Evolutionary conservation across 2,797 vertebrate genomes (phyloP), one percentile per base, ranked within the genome.

Genomic region (Galagoides demidoff): DNA sequence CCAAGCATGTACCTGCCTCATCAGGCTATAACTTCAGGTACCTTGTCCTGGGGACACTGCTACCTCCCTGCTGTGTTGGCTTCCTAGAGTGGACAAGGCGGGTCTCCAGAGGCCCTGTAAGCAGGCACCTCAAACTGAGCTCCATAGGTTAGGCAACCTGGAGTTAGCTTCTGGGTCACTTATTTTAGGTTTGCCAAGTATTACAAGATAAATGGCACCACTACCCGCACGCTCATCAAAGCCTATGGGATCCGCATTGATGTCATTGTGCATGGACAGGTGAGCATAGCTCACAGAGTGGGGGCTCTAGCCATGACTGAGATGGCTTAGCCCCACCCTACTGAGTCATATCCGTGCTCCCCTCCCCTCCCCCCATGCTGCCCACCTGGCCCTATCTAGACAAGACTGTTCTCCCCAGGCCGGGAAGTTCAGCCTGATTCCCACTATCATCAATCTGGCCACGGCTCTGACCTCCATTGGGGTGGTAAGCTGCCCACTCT

Each of bases 401-500:
- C 20, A 68, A 27, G 70, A 37, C 14, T 45, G 3, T 68, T 63
- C 64, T 89, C 55, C 59, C 5, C 96, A 99, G 99, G 99, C 99
- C 55, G 99, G 99, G 78, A 99, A 99, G 97, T 99, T 99, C 97
- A 99, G 99, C 97, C 98, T 99, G 87, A 99, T 99, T 87, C 99
- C 99, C 45, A 99, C 99, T 84, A 99, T 99, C 98, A 99, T 99
- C 97, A 99, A 99, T 95, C 97, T 99, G 83, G 99, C 99, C 95
- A 99, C 99, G 0, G 99, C 99, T 0, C 98, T 99, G 98, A 99
- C 99, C 34, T 99, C 99, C 23, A 99, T 99, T 3, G 99, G 99
- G 96, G 99, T 99, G 97, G 99, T 99, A 98, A 99, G 99, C 98
- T 96, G 37, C 68, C 7, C 39, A 6, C 9, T 2, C 0, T 0